A percentile compares a stretch with the other conserved stretches of the same genome.
Evolutionary conservation across 2,797 vertebrate species (phyloP).

Genomic region (Sebastolobus altivelis): DNA sequence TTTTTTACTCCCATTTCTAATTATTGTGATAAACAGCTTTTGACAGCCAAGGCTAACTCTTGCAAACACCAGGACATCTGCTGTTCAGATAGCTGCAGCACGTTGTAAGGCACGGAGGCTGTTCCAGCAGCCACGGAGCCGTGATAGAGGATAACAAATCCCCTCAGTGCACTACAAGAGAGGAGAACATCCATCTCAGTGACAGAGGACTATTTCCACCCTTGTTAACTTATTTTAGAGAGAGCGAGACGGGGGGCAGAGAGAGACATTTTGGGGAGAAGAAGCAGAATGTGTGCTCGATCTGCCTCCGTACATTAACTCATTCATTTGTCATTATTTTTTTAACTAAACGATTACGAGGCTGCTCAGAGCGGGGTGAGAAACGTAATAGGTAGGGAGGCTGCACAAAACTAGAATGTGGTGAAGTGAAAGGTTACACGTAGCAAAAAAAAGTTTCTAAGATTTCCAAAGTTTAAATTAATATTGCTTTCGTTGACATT

Average conservation of each 20-base stretch:
- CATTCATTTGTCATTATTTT: constrained; percentile 39
- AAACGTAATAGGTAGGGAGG: neutral
- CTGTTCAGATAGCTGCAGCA: constrained; percentile 57
- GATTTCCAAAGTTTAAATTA: constrained; percentile 37
- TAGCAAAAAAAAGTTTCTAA: constrained; percentile 12
- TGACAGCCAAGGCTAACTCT: constrained; percentile 59
- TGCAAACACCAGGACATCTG: constrained; percentile 65
- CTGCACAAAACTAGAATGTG: neutral
- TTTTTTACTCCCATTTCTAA: constrained; percentile 42
- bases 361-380: neutral
- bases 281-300: constrained; percentile 26
- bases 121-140: constrained; percentile 43
- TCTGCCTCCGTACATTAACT: constrained; percentile 43
- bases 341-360: constrained; percentile 9
- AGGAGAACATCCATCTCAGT: constrained; percentile 71
- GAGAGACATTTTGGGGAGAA: constrained; percentile 35
- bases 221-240: constrained; percentile 71
- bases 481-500: constrained; percentile 33
- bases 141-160: constrained; percentile 67
- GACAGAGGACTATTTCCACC: constrained; percentile 63
- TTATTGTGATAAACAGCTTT: constrained; percentile 69
- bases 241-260: constrained; percentile 29
- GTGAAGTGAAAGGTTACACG: constrained; percentile 14
- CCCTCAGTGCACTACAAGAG: constrained; percentile 54
- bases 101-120: constrained; percentile 37